Conservation (phyloP, 2,113 vertebrate species). For the Ictidomys tridecemlineatus region DNA sequence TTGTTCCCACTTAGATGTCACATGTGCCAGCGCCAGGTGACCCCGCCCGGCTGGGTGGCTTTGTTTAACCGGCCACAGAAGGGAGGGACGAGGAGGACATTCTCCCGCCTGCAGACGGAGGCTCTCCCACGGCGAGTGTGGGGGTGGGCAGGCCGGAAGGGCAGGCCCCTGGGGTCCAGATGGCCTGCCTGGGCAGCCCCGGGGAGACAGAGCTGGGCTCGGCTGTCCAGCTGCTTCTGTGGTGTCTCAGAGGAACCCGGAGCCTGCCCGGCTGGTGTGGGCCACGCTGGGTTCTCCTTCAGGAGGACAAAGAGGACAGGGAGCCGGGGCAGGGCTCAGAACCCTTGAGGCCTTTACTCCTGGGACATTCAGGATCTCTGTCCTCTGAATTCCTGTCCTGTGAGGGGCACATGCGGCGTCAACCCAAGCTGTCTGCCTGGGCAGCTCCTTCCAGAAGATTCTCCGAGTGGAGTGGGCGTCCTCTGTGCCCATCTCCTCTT, state of each 20-base stretch:
- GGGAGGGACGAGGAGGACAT: neutral
- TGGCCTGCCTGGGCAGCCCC: neutral
- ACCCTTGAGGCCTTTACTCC: neutral
- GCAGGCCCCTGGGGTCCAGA: too few species aligned
- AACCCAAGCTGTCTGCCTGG: neutral
- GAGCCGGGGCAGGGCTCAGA: neutral
- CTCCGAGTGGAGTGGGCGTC: neutral
- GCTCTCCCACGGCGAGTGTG: neutral
- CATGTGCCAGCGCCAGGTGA: conserved; percentile 62
- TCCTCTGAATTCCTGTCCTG: too few species aligned
- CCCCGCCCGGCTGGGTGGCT: conserved; percentile 25
- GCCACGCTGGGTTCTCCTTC: neutral
- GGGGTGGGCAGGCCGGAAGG: neutral
- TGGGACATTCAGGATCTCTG: neutral
- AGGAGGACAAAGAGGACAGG: neutral
- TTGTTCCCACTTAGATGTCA: conserved; percentile 78
- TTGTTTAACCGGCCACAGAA: conserved; percentile 55
- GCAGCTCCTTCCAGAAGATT: neutral
- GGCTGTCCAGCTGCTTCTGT: too few species aligned
- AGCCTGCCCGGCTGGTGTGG: rapidly evolving
- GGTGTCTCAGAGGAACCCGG: too few species aligned
- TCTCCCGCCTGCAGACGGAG: neutral
- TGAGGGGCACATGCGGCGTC: too few species aligned
- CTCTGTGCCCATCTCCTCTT: neutral
- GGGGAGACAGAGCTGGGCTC: rapidly evolving